Base-by-base conservation (phyloP, 2,113 vertebrate genomes). In the Hypanus sabinus region DNA sequence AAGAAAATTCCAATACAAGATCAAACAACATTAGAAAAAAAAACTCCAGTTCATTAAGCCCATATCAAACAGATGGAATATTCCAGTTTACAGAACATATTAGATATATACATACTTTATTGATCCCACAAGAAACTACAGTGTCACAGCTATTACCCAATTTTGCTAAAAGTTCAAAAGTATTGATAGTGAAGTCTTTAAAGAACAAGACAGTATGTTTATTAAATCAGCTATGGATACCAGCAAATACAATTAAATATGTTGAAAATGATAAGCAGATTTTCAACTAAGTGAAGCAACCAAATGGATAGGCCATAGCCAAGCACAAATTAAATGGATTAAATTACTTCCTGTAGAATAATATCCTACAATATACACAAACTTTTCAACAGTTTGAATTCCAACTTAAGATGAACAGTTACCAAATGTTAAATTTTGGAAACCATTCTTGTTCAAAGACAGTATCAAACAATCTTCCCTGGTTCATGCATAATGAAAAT, bases 1-100 rank as follows among this genome's bases (percentile, higher is more conserved):
- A 77, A 97, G 97, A 11, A 94, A 81, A 94, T 94, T 73, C 36
- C 94, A 94, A 94, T 57, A 16, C 62, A 93, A 60, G 83, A 94
- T 57, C 7, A 94, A 38, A 36, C 62, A 77, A 24, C 38, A 94
- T 75, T 22, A 22, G 33, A 57, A 77, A 57, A 94, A 60, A 65
- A 6, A 3, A 79, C 76, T 9, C 12, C 68, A 70, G 36, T 14
- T 70, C 12, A 38, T 73, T 70, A 36, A 46, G 46, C 22, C 7
- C 46, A 36, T 12, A 87, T 87, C 76, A 79, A n/a, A n/a, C 76
- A 36, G n/a, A 14, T 79, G 76, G 76, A 14, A 79, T 36, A 79
- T 79, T 12, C 6, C 30, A n/a, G 14, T 65, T 33, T 20, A 65
- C 16, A 65, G 3, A 62, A 20, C 12, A 5, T 18, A 14, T 2